Conservation (phyloP, 2,888 invertebrate species). For the Gastrophysa polygoni region DNA sequence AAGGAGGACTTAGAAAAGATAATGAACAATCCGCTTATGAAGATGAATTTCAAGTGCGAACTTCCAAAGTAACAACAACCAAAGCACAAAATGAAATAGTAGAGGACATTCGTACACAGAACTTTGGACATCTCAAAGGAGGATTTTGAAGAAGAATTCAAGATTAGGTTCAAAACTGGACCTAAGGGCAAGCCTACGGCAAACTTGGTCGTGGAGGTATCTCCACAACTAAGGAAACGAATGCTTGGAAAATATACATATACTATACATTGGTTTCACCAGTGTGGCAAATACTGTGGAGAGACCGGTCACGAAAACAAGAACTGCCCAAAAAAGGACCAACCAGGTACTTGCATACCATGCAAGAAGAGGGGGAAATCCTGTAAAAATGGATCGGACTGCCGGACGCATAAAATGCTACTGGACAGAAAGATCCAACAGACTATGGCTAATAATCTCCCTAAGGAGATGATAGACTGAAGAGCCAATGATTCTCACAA, state of each 20-base stretch:
- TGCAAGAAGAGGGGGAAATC: neutral
- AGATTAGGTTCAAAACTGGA: neutral
- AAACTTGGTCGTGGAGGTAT: neutral
- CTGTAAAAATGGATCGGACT: too few species aligned
- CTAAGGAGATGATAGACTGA: neutral
- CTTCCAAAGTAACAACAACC: neutral
- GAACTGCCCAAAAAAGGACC: neutral
- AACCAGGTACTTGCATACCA: neutral
- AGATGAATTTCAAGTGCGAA: too few species aligned
- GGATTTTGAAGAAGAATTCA: neutral
- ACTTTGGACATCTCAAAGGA: neutral
- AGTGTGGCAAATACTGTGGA: neutral
- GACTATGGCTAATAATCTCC: conserved; percentile 1
- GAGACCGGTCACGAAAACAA: conserved; percentile 5
- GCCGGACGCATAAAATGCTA: neutral
- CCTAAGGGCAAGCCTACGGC: neutral
- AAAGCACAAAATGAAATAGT: conserved; percentile 7
- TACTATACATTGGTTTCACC: too few species aligned
- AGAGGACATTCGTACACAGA: conserved; percentile 3
- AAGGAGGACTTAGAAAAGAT: too few species aligned
- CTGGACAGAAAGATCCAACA: conserved; percentile 1
- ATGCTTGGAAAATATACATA: too few species aligned
- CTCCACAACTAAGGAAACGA: neutral
- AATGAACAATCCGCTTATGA: too few species aligned
- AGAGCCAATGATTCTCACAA: neutral